Conservation (phyloP, 1,140 invertebrate species). For the Lepidurus arcticus region DNA sequence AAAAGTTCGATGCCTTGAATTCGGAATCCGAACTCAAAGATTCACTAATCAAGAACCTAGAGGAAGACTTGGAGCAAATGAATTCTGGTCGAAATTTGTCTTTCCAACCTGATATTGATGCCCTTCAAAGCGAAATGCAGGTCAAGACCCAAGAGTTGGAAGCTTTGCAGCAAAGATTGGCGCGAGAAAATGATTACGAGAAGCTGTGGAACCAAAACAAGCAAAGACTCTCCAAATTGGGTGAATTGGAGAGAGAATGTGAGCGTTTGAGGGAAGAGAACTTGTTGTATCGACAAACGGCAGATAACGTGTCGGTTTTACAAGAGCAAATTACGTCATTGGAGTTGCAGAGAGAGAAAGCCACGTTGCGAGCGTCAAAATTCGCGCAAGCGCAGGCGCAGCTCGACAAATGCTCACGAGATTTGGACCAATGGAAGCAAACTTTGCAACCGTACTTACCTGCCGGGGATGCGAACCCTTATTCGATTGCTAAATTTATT, state of each 20-base stretch:
- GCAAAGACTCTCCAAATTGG: background rate
- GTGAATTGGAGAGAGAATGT: background rate
- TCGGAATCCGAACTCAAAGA: background rate
- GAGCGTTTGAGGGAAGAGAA: constrained; percentile 30
- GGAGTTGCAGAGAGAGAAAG: background rate
- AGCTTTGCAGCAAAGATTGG: background rate
- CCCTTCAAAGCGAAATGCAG: background rate
- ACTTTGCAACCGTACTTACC: background rate
- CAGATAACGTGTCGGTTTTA: background rate
- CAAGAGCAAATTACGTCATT: background rate
- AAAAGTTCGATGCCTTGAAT: background rate
- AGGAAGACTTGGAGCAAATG: background rate
- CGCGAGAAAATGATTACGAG: background rate
- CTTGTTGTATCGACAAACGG: constrained; percentile 27
- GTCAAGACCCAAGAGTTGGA: background rate
- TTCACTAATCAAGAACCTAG: background rate
- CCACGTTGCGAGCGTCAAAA: background rate
- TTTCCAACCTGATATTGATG: background rate
- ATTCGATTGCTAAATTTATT: background rate
- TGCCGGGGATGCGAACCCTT: background rate
- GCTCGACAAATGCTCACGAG: background rate
- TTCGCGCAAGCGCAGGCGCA: background rate
- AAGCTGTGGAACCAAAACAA: background rate
- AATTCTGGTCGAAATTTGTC: background rate
- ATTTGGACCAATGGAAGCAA: background rate